Percentiles rank a stretch among this genome's conserved stretches.
Conservation (phyloP, 2,797 vertebrate species). For the Masticophis lateralis region DNA sequence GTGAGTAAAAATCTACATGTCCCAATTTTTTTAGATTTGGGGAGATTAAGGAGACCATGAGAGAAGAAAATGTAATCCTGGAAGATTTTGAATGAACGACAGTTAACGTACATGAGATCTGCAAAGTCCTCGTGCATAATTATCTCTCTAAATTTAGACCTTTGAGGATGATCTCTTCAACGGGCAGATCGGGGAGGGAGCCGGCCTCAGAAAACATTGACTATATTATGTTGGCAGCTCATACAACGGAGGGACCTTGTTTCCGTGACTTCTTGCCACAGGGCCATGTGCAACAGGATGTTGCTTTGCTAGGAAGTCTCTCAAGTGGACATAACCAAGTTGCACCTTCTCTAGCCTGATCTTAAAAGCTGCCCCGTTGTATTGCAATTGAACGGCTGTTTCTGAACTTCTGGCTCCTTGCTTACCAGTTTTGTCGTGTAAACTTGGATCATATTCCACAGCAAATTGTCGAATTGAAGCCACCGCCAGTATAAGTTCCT, state of each 20-base stretch:
- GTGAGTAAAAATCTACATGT: not conserved
- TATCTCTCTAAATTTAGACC: not conserved
- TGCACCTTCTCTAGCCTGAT: not conserved
- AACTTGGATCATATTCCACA: not conserved
- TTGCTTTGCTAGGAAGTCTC: not conserved
- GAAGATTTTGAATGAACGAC: not conserved
- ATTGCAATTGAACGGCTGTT: not conserved
- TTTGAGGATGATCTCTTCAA: not conserved
- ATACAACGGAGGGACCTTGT: not conserved
- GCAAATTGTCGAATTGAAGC: not conserved
- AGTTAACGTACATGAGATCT: not conserved
- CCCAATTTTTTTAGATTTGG: not conserved
- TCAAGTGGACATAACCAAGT: not conserved
- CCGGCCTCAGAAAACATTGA: not conserved
- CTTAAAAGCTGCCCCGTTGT: not conserved
- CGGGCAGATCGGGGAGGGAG: not conserved
- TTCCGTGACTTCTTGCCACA: not conserved
- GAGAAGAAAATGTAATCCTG: not conserved
- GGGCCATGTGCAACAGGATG: not conserved
- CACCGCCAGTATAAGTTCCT: rapidly evolving
- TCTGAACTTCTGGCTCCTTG: not conserved
- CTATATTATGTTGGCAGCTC: not conserved
- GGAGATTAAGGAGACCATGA: not conserved
- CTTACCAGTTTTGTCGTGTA: not conserved
- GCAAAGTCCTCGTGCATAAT: not conserved